Evolutionary conservation across 2,797 vertebrate genomes (phyloP).

Genomic region (Rousettus madagascariensis): DNA sequence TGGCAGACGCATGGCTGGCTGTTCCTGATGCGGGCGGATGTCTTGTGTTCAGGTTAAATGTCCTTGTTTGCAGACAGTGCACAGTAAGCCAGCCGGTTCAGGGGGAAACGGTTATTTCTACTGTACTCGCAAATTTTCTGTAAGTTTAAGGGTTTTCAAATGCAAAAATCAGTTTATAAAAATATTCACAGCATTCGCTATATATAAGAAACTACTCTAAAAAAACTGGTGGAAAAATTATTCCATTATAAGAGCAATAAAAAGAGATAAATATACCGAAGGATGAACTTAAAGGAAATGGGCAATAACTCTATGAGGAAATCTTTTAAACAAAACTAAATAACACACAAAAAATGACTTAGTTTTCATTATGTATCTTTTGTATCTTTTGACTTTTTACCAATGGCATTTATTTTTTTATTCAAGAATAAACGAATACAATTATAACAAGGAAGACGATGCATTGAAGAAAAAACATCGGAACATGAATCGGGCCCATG

Average conservation of each 20-base stretch:
- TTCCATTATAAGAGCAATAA: neutral
- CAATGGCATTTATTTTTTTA: neutral
- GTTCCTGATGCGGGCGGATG: too few species aligned
- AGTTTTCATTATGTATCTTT: neutral
- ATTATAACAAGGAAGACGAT: neutral
- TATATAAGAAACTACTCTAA: neutral
- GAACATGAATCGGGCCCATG: neutral
- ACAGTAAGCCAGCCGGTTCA: neutral
- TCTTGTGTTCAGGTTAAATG: too few species aligned
- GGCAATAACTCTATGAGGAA: neutral
- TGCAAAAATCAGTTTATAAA: neutral
- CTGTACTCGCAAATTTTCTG: neutral
- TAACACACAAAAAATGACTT: too few species aligned
- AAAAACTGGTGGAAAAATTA: neutral
- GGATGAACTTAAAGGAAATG: neutral
- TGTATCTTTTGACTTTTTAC: neutral
- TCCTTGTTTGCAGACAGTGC: neutral
- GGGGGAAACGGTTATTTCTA: neutral
- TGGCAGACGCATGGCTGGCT: fast-evolving
- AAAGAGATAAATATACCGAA: neutral
- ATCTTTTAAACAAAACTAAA: neutral
- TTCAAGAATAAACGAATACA: neutral
- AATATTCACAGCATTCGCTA: neutral
- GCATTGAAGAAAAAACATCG: neutral
- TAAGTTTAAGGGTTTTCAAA: neutral